These are phyloP conservation scores for Apodemus speciosus DNA, from an alignment of 2,113 vertebrate species.

Conservation along the genomic window DNA sequence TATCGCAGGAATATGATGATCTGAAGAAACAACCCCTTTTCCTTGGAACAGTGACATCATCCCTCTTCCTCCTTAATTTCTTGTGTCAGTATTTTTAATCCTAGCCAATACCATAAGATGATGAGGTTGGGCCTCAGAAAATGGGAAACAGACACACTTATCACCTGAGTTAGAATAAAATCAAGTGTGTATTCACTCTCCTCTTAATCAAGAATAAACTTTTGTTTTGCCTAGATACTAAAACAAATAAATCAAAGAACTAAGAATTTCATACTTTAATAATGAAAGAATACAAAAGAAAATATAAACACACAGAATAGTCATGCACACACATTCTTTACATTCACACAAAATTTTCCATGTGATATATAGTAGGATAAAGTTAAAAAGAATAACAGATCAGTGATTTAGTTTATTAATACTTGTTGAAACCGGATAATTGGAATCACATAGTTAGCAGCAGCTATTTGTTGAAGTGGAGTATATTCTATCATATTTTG, in stretches of 20 bases:
- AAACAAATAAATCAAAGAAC: neutral
- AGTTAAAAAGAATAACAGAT: neutral
- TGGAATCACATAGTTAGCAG: too few species aligned
- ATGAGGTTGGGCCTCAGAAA: neutral
- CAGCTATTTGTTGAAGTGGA: neutral
- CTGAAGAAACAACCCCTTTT: neutral
- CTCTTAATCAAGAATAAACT: neutral
- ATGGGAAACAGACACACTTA: neutral
- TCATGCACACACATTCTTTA: neutral
- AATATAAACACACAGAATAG: neutral
- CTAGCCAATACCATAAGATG: neutral
- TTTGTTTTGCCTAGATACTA: neutral
- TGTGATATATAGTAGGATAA: neutral
- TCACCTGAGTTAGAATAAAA: neutral
- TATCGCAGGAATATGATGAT: too few species aligned
- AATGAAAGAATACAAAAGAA: neutral
- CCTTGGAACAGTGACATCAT: neutral
- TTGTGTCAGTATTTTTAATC: neutral
- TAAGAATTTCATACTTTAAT: neutral
- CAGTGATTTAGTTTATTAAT: conserved; percentile 10
- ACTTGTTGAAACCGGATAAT: neutral
- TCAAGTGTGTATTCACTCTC: neutral
- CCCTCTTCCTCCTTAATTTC: neutral
- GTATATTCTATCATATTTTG: neutral
- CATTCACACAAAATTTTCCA: neutral